Conservation (phyloP, 92 coral and sea anemone genomes). For the Nematostella vectensis region DNA sequence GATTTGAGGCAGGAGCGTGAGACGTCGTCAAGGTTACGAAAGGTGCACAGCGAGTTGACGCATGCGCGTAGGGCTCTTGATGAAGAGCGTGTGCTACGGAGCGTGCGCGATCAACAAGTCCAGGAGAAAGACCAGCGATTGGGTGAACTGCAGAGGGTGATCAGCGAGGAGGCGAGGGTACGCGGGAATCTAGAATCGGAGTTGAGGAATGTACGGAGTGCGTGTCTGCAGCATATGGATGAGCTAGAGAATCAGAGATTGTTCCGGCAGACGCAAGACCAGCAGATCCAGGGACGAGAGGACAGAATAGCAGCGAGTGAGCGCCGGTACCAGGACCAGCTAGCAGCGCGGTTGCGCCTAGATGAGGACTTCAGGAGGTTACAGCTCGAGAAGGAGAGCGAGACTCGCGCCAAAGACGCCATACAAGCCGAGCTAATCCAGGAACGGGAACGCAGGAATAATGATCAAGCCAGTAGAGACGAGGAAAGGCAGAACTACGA, state of each 20-base stretch:
- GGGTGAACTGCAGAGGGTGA: slow-evolving; percentile 29
- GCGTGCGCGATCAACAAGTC: slow-evolving; percentile 56
- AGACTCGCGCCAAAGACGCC: slow-evolving; percentile 32
- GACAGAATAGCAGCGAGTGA: slow-evolving; percentile 43
- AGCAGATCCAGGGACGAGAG: slow-evolving; percentile 43
- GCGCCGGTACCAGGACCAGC: slow-evolving; percentile 55
- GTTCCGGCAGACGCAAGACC: slow-evolving; percentile 55
- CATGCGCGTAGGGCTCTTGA: slow-evolving; percentile 52
- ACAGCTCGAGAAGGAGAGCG: slow-evolving; percentile 45
- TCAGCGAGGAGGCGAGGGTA: slow-evolving; percentile 35
- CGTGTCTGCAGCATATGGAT: slow-evolving; percentile 55
- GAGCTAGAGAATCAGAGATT: slow-evolving; percentile 65
- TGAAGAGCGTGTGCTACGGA: slow-evolving; percentile 54
- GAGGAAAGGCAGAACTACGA: slow-evolving; percentile 47
- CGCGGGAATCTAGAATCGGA: slow-evolving; percentile 49
- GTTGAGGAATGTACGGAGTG: slow-evolving; percentile 39
- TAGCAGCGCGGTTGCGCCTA: slow-evolving; percentile 32
- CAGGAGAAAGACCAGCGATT: slow-evolving; percentile 50
- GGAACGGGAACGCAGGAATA: slow-evolving; percentile 30
- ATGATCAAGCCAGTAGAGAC: slow-evolving; percentile 32
- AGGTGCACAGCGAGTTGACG: slow-evolving; percentile 50
- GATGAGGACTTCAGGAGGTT: slow-evolving; percentile 52
- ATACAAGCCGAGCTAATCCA: slow-evolving; percentile 41
- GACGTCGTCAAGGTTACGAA: slow-evolving; percentile 20
- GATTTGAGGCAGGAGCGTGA: slow-evolving; percentile 65